phyloP scores from a whole-genome alignment of 2,113 vertebrate genomes.

The Telmatochromis sp. region DNA sequence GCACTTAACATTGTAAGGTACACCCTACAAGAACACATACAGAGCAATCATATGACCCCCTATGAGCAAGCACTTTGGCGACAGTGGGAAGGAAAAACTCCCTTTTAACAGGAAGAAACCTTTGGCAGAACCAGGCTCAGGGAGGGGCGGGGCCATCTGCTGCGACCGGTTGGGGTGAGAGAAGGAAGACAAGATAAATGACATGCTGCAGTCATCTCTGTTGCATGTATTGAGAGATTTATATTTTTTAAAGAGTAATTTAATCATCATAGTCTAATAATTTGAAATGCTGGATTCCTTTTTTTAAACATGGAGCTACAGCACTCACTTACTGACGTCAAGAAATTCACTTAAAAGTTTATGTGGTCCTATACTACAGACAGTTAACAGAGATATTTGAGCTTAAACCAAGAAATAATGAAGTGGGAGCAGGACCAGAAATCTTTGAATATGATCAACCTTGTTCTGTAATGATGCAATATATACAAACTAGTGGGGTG shows the following conservation, averaged over 20 bases:
- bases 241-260: neutral
- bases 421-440: neutral
- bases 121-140: neutral
- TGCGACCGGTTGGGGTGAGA: accelerated
- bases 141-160: accelerated
- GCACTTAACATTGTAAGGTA: neutral
- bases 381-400: neutral
- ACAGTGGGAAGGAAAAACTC: neutral
- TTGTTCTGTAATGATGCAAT: neutral
- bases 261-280: neutral
- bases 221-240: neutral
- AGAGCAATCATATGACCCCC: neutral
- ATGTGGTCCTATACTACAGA: neutral
- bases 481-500: neutral
- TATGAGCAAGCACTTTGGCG: neutral
- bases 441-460: neutral
- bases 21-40: neutral
- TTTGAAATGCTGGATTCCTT: neutral
- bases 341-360: neutral
- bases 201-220: neutral
- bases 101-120: neutral
- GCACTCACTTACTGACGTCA: neutral
- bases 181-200: neutral
- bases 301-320: neutral
- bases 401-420: neutral